These are phyloP conservation scores for Drosophila bunnanda DNA, from an alignment of 2,888 invertebrate species.

Conservation along the genomic window DNA sequence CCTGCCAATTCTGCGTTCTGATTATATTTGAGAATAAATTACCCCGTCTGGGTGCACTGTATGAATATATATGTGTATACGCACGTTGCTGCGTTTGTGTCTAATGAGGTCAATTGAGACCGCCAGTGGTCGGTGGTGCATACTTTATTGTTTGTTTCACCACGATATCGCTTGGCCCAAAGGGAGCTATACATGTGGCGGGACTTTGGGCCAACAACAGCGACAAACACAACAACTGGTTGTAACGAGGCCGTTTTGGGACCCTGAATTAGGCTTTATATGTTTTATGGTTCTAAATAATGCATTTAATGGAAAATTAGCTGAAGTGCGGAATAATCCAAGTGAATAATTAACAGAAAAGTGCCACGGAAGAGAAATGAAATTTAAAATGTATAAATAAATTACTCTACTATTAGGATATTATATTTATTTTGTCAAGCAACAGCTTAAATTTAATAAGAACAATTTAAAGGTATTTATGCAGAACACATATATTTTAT, in stretches of 20 bases:
- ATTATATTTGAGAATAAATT: conserved; percentile 36
- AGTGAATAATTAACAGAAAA: conserved; percentile 12
- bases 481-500: no score
- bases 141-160: conserved; percentile 30
- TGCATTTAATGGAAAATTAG: not conserved
- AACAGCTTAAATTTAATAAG: not conserved
- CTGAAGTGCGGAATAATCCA: not conserved
- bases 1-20: conserved; percentile 13
- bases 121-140: conserved; percentile 32
- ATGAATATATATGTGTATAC: not conserved
- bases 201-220: not conserved
- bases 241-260: not conserved
- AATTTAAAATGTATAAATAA: not conserved
- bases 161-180: conserved; percentile 17
- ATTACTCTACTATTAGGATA: not conserved
- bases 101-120: conserved; percentile 55
- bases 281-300: not conserved
- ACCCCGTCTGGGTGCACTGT: not conserved
- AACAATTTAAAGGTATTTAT: not conserved
- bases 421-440: not conserved
- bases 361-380: not conserved
- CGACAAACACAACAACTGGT: not conserved
- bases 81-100: conserved; percentile 2
- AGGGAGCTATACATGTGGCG: conserved; percentile 17
- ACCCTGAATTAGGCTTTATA: conserved; percentile 1